These are phyloP conservation scores for Leguminivora glycinivorella DNA, from an alignment of 1,140 invertebrate species.

Conservation along the genomic window DNA sequence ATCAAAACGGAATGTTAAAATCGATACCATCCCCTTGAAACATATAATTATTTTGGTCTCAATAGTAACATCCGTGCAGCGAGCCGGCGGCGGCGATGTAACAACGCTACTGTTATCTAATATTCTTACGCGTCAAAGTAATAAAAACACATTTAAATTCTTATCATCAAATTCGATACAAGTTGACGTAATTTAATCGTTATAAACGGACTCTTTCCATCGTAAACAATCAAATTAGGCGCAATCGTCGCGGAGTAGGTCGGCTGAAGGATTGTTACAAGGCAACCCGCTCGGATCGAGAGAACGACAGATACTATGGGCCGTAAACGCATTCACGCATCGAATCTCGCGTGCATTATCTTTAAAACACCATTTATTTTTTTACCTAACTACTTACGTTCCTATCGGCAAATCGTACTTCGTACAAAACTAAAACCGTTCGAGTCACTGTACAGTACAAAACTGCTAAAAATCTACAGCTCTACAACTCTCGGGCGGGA, in stretches of 20 bases:
- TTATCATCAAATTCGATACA: not conserved
- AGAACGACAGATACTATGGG: conserved; percentile 56
- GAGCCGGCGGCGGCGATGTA: conserved; percentile 39
- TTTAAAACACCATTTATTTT: conserved; percentile 58
- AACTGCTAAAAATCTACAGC: conserved; percentile 51
- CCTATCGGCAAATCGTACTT: conserved; percentile 76
- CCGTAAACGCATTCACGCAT: conserved; percentile 66
- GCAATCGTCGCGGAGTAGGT: not conserved
- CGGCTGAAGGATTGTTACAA: not conserved
- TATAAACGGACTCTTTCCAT: conserved; percentile 17
- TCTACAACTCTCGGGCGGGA: conserved; percentile 42
- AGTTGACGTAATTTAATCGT: not conserved
- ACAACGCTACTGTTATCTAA: not conserved
- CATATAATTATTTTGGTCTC: conserved; percentile 78
- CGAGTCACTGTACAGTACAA: conserved; percentile 62
- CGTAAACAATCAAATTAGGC: conserved; percentile 13
- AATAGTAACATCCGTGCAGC: conserved; percentile 73
- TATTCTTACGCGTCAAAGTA: not conserved
- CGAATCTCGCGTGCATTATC: conserved; percentile 65
- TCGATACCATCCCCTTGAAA: conserved; percentile 75
- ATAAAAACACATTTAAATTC: not conserved
- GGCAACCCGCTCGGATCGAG: conserved; percentile 38
- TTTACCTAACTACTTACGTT: conserved; percentile 76
- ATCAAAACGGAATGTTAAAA: conserved; percentile 76
- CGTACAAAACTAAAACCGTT: conserved; percentile 73